Conservation (phyloP, 2,113 vertebrate genomes). For the Formicarius rufipectus region DNA sequence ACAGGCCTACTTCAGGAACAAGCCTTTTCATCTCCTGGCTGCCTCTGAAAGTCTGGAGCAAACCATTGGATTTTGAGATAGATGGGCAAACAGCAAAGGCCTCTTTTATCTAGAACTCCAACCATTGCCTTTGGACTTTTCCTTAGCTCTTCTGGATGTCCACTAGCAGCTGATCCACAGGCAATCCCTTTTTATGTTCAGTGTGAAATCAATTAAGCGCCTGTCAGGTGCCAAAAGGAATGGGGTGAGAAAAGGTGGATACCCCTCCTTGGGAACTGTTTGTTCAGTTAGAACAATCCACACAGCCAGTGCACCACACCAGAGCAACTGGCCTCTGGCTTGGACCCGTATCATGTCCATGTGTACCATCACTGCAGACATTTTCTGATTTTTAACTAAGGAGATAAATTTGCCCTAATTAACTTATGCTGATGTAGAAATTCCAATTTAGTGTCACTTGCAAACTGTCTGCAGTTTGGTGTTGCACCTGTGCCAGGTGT, state of each 20-base stretch:
- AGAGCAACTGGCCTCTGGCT: background rate
- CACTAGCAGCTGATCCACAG: background rate
- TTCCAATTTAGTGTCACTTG: background rate
- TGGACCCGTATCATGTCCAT: background rate
- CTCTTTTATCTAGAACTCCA: background rate
- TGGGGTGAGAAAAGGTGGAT: background rate
- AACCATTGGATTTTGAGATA: background rate
- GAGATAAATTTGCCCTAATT: background rate
- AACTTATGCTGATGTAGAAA: background rate
- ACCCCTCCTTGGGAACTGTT: background rate
- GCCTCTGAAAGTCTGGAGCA: background rate
- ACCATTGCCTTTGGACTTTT: background rate
- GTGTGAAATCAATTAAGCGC: background rate
- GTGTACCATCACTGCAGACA: background rate
- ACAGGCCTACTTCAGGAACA: background rate
- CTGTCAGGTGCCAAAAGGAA: background rate
- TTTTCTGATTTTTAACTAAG: background rate
- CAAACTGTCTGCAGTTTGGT: background rate
- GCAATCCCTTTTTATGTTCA: background rate
- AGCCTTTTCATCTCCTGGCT: background rate
- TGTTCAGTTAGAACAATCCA: background rate
- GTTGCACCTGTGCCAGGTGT: background rate
- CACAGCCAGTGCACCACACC: background rate
- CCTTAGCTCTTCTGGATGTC: background rate
- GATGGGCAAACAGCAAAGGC: background rate